Evolutionary conservation across 2,797 vertebrate species (phyloP).

Genomic region (Centropyge bicolor): DNA sequence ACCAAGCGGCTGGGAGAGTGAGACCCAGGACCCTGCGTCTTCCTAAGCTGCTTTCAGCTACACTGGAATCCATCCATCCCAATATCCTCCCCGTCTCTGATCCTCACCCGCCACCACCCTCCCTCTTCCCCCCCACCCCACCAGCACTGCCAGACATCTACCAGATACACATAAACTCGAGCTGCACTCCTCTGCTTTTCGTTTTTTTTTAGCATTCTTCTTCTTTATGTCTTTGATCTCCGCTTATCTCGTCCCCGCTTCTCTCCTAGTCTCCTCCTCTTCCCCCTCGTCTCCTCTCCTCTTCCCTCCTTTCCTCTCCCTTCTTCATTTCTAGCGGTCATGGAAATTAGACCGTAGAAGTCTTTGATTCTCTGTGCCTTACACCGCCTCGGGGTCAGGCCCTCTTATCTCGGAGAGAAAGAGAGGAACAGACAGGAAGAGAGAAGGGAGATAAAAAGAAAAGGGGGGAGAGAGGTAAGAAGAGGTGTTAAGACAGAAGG

Average conservation of each 20-base stretch:
- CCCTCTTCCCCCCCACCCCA: background rate
- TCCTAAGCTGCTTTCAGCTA: conserved; percentile 76
- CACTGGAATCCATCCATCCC: conserved; percentile 68
- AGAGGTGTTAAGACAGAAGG: conserved; percentile 21
- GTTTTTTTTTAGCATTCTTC: conserved; percentile 12
- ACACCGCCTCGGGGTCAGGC: conserved; percentile 65
- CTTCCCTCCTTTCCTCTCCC: conserved; percentile 23
- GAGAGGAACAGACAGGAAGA: conserved; percentile 20
- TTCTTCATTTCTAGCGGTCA: conserved; percentile 65
- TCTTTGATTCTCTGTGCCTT: conserved; percentile 70
- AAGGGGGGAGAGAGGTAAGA: background rate
- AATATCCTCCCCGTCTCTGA: conserved; percentile 45
- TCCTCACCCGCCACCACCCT: conserved; percentile 2
- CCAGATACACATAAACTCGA: conserved; percentile 18
- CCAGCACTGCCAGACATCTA: conserved; percentile 19
- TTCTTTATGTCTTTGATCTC: conserved; percentile 54
- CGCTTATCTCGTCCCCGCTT: conserved; percentile 44
- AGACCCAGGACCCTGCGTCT: conserved; percentile 59
- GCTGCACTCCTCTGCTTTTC: conserved; percentile 7
- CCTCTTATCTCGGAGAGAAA: conserved; percentile 57
- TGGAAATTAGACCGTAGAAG: conserved; percentile 68
- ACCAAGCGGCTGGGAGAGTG: conserved; percentile 60
- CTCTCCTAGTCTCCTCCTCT: conserved; percentile 12
- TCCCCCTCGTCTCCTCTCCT: conserved; percentile 10
- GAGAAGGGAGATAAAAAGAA: conserved; percentile 11